Base-by-base conservation (phyloP, 1,140 invertebrate genomes). In the Radopholus similis region DNA sequence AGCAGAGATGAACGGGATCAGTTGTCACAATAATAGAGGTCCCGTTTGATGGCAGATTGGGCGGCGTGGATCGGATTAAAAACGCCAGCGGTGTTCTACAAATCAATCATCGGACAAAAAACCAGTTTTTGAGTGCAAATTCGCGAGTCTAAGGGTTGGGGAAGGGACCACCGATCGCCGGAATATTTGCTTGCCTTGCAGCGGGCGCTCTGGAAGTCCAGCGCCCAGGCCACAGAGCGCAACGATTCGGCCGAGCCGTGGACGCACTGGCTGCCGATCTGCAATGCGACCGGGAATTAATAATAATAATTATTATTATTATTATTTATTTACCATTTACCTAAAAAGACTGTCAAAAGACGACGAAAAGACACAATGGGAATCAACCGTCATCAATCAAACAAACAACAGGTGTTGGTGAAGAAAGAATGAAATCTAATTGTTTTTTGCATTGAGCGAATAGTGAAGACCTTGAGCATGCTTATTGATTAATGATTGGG, bases 201-300 rank as follows among this genome's bases (percentile, higher is more conserved):
- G 21, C 72, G 49, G 23, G 68, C 38, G 54, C 66, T 77, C 13
- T 66, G 72, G 30, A 76, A 53, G 42, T 75, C 70, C 44, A 77
- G 30, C 4, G 74, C 49, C 30, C 65, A 71, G 37, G 70, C 75
- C 15, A 77, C 56, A 23, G 55, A 47, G 5, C 54, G 38, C 21
- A 76, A 37, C 26, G 66, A 26, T 18, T 75, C 47, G 13, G 73
- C 18, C 11, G 64, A 69, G 2, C 74, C 58, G 9, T 77, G 75
- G 2, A 76, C 72, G 34, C 21, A 72, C 15, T 51, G 55, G 37
- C 75, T 66, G 21, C 72, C 74, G 21, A 55, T 64, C 73, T 75
- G 70, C 63, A 73, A 70, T 55, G 15, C n/a, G 5, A 5, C 8
- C 4, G 15, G 18, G 26, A 58, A 58, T 58, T 34, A 38, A 26